phyloP scores from a whole-genome alignment of 2,888 invertebrate species.

The Sphinx pinastri region DNA sequence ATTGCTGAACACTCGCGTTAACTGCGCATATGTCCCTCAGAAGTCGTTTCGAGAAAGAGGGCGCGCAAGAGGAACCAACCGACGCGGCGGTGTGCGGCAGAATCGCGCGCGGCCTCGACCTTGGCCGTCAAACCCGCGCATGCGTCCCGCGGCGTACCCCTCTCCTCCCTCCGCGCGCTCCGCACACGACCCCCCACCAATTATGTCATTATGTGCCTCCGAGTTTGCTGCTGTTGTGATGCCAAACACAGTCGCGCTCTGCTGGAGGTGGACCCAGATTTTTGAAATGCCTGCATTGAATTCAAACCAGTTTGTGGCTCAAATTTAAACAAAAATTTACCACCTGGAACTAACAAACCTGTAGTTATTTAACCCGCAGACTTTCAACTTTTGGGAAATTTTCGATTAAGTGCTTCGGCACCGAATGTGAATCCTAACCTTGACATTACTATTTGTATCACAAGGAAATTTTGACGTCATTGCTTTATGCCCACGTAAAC shows the following conservation, averaged over 20 bases:
- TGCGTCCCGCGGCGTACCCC: constrained; percentile 71
- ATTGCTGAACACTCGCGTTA: constrained; percentile 60
- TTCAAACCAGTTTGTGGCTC: constrained; percentile 31
- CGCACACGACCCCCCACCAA: constrained; percentile 59
- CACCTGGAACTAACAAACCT: not conserved
- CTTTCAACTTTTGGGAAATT: not conserved
- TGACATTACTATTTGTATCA: constrained; percentile 24
- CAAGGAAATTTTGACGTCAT: constrained; percentile 18
- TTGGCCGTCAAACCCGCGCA: constrained; percentile 84
- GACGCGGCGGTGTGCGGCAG: constrained; percentile 80
- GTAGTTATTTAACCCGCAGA: not conserved
- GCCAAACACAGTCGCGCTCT: constrained; percentile 74
- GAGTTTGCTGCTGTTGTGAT: constrained; percentile 66
- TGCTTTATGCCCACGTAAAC: constrained; percentile 12
- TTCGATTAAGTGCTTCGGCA: not conserved
- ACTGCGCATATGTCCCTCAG: constrained; percentile 68
- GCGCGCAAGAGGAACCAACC: constrained; percentile 70
- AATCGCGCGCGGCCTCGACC: constrained; percentile 82
- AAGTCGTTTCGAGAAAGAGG: constrained; percentile 67
- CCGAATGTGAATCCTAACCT: constrained; percentile 6
- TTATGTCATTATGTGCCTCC: constrained; percentile 80
- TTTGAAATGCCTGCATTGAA: constrained; percentile 40
- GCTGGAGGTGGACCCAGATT: constrained; percentile 61
- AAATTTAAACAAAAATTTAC: constrained; percentile 6
- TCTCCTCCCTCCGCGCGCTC: constrained; percentile 41